Percentiles rank a stretch among this genome's conserved stretches.
phyloP scores from a whole-genome alignment of 2,797 vertebrate species.

The Mus minutoides region DNA sequence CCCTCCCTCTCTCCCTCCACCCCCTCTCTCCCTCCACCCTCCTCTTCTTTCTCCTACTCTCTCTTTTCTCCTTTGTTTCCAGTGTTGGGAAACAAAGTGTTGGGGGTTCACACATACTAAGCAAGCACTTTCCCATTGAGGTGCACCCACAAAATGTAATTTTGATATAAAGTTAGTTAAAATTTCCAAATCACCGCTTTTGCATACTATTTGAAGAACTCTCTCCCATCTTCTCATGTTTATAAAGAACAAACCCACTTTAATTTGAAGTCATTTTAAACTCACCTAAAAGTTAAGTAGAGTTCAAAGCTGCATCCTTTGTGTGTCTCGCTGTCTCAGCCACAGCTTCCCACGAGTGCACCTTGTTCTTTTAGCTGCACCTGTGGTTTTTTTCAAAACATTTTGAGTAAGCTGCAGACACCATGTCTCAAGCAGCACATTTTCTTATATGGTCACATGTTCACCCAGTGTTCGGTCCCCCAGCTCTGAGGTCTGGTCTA shows the following conservation, averaged over 20 bases:
- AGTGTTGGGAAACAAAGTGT: background rate
- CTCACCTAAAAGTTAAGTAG: background rate
- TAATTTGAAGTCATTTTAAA: slow-evolving; percentile 1
- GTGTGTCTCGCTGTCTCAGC: no score
- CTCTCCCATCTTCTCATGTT: background rate
- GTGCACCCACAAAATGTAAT: background rate
- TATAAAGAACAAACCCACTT: background rate
- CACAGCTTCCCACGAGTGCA: fast-evolving
- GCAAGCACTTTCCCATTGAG: background rate
- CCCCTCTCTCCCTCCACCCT: fast-evolving
- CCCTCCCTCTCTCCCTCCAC: fast-evolving
- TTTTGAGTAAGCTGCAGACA: fast-evolving
- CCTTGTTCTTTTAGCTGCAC: fast-evolving
- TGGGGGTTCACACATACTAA: background rate
- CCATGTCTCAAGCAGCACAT: fast-evolving
- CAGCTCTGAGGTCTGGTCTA: fast-evolving
- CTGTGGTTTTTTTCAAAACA: fast-evolving
- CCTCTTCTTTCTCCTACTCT: background rate
- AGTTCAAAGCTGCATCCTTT: background rate
- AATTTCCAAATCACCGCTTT: background rate
- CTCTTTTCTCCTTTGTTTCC: background rate
- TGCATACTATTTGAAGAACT: background rate
- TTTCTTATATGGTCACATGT: fast-evolving
- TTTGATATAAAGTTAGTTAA: background rate
- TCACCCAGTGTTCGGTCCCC: fast-evolving